Base-by-base conservation (phyloP, 2,797 vertebrate genomes). In the Semaprochilodus insignis region DNA sequence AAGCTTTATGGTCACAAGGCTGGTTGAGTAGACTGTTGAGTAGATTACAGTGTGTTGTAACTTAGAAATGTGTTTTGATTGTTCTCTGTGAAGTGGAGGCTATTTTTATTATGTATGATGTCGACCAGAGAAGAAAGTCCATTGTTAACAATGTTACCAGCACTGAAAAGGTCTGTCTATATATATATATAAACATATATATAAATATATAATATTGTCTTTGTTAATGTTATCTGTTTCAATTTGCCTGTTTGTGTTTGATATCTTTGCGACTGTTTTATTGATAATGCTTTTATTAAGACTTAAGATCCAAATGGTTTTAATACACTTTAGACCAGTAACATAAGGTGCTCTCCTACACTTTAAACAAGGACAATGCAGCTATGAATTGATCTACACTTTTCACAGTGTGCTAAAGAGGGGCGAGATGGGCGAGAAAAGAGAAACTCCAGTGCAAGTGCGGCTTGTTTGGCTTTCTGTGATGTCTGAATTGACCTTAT, bases 321-420 rank as follows among this genome's bases (percentile, higher is more conserved):
- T 89, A 91, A 87, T 91, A 92, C 90, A 93, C 88, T 90, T 92
- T 90, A 78, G 88, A 86, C 93, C 91, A 90, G 87, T 91, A 36
- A 80, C 65, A 52, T 70, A 91, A 81, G 93, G 93, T 95, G 95
- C 93, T 95, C 91, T 95, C 92, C 91, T 95, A 91, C 93, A 95
- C 93, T 93, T 93, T 92, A 94, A 94, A 95, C 90, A 90, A 93
- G 93, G 94, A 95, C 89, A 90, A 91, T 89, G 94, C 94, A 95
- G 94, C 94, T 95, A 94, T 91, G 87, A 88, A 90, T 87, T 79
- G 54, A 91, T 88, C 8, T 19, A 86, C 87, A 86, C 87, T 89
- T 88, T 83, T 90, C 83, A 87, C 88, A 78, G 87, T 91, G 88
- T 91, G 89, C 91, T 91, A 88, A 72, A 85, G 76, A 90, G 88